phyloP scores from a whole-genome alignment of 2,113 vertebrate genomes.

The Litocranius walleri region DNA sequence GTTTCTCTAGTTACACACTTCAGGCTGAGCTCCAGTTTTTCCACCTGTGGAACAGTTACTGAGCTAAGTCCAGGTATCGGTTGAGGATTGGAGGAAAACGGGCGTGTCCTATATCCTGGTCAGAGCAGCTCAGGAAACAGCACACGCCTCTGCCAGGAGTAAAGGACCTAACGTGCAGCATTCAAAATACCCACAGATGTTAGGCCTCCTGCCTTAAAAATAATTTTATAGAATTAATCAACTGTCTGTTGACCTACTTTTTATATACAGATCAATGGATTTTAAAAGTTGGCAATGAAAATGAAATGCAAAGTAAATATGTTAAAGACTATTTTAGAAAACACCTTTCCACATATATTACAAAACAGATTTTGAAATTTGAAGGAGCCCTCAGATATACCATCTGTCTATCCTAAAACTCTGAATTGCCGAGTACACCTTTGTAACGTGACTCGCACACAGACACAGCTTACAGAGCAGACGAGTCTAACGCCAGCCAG shows the following conservation, averaged over 20 bases:
- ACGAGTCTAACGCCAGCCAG: not conserved
- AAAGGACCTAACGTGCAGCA: not conserved
- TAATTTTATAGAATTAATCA: not conserved
- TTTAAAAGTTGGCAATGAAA: not conserved
- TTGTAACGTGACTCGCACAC: not conserved
- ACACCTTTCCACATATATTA: not conserved
- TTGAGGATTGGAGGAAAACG: not conserved
- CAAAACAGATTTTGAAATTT: not conserved
- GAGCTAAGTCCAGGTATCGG: rapidly evolving
- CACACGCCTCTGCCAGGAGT: not conserved
- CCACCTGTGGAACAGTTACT: not conserved
- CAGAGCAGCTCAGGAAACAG: not conserved
- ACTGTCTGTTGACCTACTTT: not conserved
- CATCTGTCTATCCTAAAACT: not conserved
- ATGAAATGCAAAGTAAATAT: not conserved
- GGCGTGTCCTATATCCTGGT: not conserved
- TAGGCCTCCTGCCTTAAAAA: not conserved
- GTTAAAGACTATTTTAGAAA: not conserved
- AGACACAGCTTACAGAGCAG: not conserved
- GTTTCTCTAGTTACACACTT: not conserved
- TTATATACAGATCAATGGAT: not conserved
- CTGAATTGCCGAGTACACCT: not conserved
- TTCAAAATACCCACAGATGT: not conserved
- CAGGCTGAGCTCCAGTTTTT: not conserved
- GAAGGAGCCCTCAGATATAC: not conserved